Conservation (phyloP, 2,113 vertebrate genomes). For the Bos indicus region DNA sequence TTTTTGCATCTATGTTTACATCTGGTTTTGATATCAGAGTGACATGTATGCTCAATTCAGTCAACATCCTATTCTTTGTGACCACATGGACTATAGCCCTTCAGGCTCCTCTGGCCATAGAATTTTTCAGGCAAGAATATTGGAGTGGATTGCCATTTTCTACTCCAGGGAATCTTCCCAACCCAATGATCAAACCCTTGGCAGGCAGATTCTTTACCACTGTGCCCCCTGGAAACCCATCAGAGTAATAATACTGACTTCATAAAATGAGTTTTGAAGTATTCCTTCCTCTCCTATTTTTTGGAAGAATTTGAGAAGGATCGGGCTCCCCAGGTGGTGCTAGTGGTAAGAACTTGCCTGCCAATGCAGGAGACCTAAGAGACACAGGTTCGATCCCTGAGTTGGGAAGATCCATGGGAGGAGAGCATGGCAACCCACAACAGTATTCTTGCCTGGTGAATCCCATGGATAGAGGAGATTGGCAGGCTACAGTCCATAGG, state of each 20-base stretch:
- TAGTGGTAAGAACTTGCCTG: background rate
- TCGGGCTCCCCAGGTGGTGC: background rate
- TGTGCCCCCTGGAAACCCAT: background rate
- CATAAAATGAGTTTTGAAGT: background rate
- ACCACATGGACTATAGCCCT: background rate
- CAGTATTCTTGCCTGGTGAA: background rate
- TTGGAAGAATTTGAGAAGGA: background rate
- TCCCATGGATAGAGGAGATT: background rate
- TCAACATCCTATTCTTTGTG: background rate
- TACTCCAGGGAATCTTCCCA: background rate
- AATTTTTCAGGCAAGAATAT: background rate
- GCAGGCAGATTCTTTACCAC: background rate
- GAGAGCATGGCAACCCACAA: background rate
- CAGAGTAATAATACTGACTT: background rate
- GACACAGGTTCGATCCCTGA: background rate
- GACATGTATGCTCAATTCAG: background rate
- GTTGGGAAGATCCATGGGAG: background rate
- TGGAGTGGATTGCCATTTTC: background rate
- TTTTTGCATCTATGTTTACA: background rate
- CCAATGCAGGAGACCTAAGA: background rate
- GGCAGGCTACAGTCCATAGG: background rate
- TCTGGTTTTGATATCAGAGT: background rate
- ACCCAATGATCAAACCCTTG: background rate
- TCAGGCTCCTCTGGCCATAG: background rate
- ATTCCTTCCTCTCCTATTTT: background rate